Evolutionary conservation across 2,888 invertebrate species (phyloP).

Genomic region (Gerris lacustris): DNA sequence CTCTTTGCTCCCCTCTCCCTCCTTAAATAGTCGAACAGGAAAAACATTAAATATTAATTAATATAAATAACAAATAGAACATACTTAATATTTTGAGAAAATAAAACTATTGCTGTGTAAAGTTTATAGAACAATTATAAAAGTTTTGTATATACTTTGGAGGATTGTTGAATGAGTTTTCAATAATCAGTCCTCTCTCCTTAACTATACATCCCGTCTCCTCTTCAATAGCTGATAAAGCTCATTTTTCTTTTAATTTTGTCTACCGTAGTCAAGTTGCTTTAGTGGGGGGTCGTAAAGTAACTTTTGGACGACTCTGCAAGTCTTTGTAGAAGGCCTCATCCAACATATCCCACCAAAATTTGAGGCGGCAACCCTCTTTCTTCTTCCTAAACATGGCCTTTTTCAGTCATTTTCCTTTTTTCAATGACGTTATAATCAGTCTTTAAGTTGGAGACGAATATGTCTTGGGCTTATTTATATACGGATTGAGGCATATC

Average conservation of each 20-base stretch:
- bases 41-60: too few species aligned
- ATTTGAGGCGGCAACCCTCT: not conserved
- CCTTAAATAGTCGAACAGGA: too few species aligned
- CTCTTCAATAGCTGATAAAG: not conserved
- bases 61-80: too few species aligned
- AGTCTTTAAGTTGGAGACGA: not conserved
- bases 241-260: not conserved
- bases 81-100: too few species aligned
- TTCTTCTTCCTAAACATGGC: not conserved
- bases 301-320: not conserved
- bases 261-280: not conserved
- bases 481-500: not conserved
- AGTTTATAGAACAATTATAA: too few species aligned
- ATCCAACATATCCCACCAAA: not conserved
- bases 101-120: too few species aligned
- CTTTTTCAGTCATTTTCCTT: not conserved
- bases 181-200: not conserved
- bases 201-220: not conserved
- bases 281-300: not conserved
- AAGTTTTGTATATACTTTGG: too few species aligned
- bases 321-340: not conserved
- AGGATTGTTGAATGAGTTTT: too few species aligned
- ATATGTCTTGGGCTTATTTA: not conserved
- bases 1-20: too few species aligned
- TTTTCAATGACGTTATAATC: not conserved